These are phyloP conservation scores for Diadema setosum DNA, from an alignment of 35 echinoderm and acorn worm species.

Conservation along the genomic window DNA sequence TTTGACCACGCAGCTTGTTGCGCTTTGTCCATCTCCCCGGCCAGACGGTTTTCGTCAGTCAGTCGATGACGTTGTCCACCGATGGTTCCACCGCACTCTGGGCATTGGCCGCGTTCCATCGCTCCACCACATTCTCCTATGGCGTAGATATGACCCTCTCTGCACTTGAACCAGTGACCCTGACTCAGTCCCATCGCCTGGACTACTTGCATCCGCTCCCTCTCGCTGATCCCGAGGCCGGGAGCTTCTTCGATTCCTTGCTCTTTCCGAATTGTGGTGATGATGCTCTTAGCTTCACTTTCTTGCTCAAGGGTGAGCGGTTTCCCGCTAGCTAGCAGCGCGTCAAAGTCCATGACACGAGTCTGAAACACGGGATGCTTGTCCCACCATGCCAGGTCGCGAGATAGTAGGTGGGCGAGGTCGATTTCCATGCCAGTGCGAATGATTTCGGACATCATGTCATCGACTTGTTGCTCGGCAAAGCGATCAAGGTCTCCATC, in stretches of 20 bases:
- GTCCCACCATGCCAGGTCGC: background rate
- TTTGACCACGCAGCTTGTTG: conserved; percentile 66
- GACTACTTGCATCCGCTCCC: conserved; percentile 56
- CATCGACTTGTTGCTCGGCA: background rate
- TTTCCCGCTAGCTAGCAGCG: background rate
- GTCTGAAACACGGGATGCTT: background rate
- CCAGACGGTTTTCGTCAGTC: conserved; percentile 26
- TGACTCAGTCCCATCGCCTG: conserved; percentile 46
- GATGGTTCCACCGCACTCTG: conserved; percentile 47
- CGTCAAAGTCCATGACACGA: background rate
- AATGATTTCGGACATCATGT: background rate
- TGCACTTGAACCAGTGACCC: conserved; percentile 85
- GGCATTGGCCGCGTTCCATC: conserved; percentile 38
- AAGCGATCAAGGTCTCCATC: background rate
- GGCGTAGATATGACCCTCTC: conserved; percentile 68
- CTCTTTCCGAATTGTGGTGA: background rate
- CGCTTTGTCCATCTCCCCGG: conserved; percentile 73
- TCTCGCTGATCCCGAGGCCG: conserved; percentile 32
- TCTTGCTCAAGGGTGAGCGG: background rate
- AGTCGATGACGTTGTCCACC: conserved; percentile 53
- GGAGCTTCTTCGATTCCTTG: background rate
- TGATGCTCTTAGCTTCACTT: background rate
- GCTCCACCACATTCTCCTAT: conserved; percentile 85
- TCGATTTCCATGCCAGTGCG: background rate
- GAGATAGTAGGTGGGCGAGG: background rate